phyloP scores from a whole-genome alignment of 1,140 invertebrate genomes.

The Manduca sexta region DNA sequence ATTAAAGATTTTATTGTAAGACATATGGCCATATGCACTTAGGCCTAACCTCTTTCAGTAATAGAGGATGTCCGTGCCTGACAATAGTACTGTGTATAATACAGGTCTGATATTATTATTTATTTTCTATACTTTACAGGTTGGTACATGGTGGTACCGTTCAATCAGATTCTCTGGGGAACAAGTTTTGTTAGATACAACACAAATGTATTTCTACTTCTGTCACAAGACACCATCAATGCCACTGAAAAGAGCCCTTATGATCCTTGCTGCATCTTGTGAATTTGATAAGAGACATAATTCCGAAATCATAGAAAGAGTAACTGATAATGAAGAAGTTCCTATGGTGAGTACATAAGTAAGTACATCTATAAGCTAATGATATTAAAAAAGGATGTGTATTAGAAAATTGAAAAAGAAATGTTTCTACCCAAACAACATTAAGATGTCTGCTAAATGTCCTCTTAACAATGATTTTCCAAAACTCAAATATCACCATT shows the following conservation, averaged over 20 bases:
- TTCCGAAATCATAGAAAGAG: constrained; percentile 93
- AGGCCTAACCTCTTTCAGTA: no score
- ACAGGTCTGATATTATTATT: no score
- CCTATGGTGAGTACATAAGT: constrained; percentile 80
- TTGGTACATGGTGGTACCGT: constrained; percentile 99
- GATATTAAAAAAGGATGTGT: background rate
- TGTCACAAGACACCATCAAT: constrained; percentile 97
- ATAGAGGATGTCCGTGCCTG: no score
- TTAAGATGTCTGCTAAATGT: no score
- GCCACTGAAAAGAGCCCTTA: constrained; percentile 94
- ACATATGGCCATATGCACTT: no score
- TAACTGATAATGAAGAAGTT: constrained; percentile 96
- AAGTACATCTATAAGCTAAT: background rate
- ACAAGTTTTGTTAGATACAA: constrained; percentile 95
- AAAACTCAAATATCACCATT: no score
- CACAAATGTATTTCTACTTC: constrained; percentile 96
- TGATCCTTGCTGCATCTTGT: constrained; percentile 96
- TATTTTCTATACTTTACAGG: no score
- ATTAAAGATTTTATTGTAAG: no score
- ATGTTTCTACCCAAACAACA: no score
- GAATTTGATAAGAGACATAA: constrained; percentile 98
- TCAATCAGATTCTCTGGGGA: constrained; percentile 97
- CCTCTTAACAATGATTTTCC: no score
- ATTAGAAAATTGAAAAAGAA: no score
- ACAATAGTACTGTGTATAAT: no score